phyloP scores from a whole-genome alignment of 2,113 vertebrate species.

The Vanacampus margaritifer region DNA sequence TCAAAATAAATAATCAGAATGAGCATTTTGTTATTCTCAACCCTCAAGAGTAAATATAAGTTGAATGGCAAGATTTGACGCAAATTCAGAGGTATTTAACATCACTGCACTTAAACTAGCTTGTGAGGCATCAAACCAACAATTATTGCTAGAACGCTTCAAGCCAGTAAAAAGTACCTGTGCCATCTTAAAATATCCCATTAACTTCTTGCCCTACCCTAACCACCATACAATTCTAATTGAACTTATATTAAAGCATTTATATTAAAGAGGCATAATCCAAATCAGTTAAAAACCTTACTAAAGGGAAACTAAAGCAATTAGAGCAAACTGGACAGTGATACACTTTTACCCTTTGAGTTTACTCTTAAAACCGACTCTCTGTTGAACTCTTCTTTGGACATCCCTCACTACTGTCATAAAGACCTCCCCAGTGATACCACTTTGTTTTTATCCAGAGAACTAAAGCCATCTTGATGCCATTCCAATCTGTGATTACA shows the following conservation, averaged over 20 bases:
- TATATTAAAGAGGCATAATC: too few relatives aligned
- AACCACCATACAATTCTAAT: too few relatives aligned
- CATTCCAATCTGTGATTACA: not conserved
- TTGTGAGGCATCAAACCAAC: too few relatives aligned
- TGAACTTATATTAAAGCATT: too few relatives aligned
- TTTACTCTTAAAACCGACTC: constrained; percentile 7
- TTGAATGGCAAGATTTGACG: too few relatives aligned
- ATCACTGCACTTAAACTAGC: too few relatives aligned
- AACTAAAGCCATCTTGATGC: constrained; percentile 7
- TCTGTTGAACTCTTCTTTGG: not conserved
- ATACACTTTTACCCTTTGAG: constrained; percentile 13
- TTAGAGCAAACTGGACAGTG: constrained; percentile 14
- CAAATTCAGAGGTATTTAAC: too few relatives aligned
- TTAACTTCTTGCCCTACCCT: too few relatives aligned
- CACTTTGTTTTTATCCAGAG: not conserved
- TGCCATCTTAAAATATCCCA: too few relatives aligned
- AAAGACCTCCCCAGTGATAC: not conserved
- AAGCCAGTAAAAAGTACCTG: too few relatives aligned
- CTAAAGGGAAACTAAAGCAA: constrained; percentile 22
- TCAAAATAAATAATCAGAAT: not conserved
- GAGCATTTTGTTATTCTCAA: not conserved
- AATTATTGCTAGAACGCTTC: too few relatives aligned
- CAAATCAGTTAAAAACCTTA: constrained; percentile 23
- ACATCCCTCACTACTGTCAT: not conserved
- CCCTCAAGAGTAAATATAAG: too few relatives aligned